These are phyloP conservation scores for Drosophila birchii DNA, from an alignment of 2,888 invertebrate genomes.

Conservation along the genomic window DNA sequence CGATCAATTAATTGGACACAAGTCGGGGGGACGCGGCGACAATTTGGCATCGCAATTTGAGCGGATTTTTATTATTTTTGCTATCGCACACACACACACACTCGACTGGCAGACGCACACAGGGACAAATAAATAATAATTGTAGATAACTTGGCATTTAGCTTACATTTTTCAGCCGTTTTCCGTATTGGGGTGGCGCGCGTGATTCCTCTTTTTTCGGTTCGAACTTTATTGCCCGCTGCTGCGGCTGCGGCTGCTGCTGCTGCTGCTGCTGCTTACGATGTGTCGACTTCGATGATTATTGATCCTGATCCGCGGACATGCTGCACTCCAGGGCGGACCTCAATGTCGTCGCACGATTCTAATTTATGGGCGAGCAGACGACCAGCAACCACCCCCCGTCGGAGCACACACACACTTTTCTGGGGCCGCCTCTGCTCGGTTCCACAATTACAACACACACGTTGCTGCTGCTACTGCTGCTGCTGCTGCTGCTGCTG, in stretches of 20 bases:
- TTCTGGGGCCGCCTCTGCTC: slow-evolving; percentile 20
- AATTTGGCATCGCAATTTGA: slow-evolving; percentile 36
- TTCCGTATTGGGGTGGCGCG: slow-evolving; percentile 66
- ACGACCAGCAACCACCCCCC: slow-evolving; percentile 32
- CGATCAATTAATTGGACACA: slow-evolving; percentile 35
- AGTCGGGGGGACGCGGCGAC: slow-evolving; percentile 13
- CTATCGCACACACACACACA: slow-evolving; percentile 32
- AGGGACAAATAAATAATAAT: slow-evolving; percentile 67
- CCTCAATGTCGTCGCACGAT: slow-evolving; percentile 44
- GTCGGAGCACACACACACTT: slow-evolving; percentile 22
- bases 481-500: slow-evolving; percentile 13
- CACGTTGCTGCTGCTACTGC: slow-evolving; percentile 35
- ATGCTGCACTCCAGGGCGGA: slow-evolving; percentile 27
- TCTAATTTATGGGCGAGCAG: slow-evolving; percentile 43
- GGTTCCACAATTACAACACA: slow-evolving; percentile 48
- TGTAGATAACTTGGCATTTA: slow-evolving; percentile 75
- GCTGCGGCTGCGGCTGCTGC: slow-evolving; percentile 47
- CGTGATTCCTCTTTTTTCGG: slow-evolving; percentile 62
- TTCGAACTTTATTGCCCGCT: slow-evolving; percentile 17
- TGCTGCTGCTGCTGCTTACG: slow-evolving; percentile 45
- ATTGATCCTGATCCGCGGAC: slow-evolving; percentile 34
- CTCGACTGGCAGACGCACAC: slow-evolving; percentile 26
- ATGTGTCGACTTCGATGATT: slow-evolving; percentile 13
- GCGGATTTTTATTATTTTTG: slow-evolving; percentile 31
- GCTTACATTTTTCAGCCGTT: slow-evolving; percentile 69